phyloP scores from a whole-genome alignment of 2,797 vertebrate genomes.

The Delichon dasypus region DNA sequence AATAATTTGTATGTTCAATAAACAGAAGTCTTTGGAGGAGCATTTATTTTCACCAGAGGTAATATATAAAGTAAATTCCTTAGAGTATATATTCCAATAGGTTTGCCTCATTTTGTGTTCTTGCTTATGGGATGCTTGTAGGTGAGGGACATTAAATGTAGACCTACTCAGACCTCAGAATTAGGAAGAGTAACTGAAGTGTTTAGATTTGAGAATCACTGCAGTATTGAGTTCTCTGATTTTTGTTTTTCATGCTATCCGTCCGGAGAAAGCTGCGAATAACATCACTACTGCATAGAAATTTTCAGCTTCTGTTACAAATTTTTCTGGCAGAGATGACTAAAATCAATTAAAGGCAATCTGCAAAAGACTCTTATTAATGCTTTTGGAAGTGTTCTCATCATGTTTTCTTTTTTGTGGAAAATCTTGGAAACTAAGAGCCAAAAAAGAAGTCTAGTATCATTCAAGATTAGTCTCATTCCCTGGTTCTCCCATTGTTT shows the following conservation, averaged over 20 bases:
- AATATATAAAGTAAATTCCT: neutral
- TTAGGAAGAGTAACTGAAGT: neutral
- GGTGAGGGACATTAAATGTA: neutral
- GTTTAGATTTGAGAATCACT: neutral
- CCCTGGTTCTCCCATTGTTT: constrained; percentile 18
- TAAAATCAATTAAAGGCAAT: neutral
- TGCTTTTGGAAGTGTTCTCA: constrained; percentile 26
- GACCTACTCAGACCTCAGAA: neutral
- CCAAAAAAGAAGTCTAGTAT: neutral
- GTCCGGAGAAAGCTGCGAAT: neutral
- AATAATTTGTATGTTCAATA: neutral
- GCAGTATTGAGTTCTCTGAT: neutral
- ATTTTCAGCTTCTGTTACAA: neutral
- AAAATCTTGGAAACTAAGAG: neutral
- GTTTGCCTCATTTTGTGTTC: neutral
- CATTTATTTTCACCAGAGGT: neutral
- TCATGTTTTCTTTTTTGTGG: constrained; percentile 10
- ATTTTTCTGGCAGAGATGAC: neutral
- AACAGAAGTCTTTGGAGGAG: neutral
- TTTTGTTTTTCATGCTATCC: neutral
- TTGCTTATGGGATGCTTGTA: neutral
- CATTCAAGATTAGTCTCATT: neutral
- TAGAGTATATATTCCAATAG: neutral
- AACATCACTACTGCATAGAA: neutral
- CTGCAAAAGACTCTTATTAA: neutral